Base-by-base conservation (phyloP, 2,797 vertebrate species). In the Pampus argenteus region DNA sequence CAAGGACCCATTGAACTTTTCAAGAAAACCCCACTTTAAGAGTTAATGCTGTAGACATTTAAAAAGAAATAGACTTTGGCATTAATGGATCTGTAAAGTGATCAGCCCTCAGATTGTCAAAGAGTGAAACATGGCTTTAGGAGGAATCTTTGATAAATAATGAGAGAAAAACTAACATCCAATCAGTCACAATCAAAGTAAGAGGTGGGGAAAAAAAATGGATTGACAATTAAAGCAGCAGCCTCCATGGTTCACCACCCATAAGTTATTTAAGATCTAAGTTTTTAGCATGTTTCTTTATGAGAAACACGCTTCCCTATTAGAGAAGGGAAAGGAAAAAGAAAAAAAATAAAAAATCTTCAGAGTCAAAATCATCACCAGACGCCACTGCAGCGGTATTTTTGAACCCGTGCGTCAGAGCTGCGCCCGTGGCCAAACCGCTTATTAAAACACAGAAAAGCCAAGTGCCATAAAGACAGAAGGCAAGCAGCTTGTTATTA, bases 401-500 rank as follows among this genome's bases (percentile, higher is more conserved):
- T 82, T 70, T 90, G 78, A 92, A 88, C 66, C 80, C 76, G 77
- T 91, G 91, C 89, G 91, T 94, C 93, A 94, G 87, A 80, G 81
- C 85, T 73, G 76, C 47, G 22, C 78, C 84, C 60, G 72, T 74
- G 78, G 91, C 91, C 92, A 94, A 94, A 95, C 93, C 93, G 79
- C 93, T 91, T 92, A 94, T 94, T 94, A 94, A 91, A 93, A 93
- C 56, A 51, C 68, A 81, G 60, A 73, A 85, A 92, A 89, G 92
- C 93, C 93, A 93, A 91, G 88, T 88, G 92, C 92, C 88, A 93
- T 95, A 93, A 94, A 94, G 92, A 90, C 90, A 89, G 88, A 88
- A 92, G 87, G 87, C 86, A 26, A 89, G 84, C 86, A 90, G 93
- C 92, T 93, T 94, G 92, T 94, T 94, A 94, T 93, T 93, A 94